Evolutionary conservation across 2,113 vertebrate genomes (phyloP).

Genomic region (Takifugu bimaculatus): DNA sequence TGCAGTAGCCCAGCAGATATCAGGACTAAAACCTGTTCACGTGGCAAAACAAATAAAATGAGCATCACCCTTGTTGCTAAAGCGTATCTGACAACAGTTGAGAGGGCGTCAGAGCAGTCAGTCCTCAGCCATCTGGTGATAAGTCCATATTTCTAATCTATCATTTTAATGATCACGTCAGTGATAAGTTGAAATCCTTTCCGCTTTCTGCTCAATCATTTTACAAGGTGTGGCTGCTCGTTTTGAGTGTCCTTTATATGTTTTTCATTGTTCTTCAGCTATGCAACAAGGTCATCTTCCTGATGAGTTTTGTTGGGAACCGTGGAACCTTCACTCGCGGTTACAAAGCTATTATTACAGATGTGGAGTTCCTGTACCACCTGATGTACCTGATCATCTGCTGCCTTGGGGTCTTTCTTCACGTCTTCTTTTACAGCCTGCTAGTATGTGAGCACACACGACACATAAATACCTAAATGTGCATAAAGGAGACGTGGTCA

Average conservation of each 20-base stretch:
- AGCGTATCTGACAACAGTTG: too few relatives aligned
- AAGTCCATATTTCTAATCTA: too few relatives aligned
- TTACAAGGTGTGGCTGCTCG: neutral
- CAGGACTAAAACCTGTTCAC: too few relatives aligned
- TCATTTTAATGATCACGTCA: too few relatives aligned
- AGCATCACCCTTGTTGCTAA: too few relatives aligned
- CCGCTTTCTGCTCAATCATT: neutral
- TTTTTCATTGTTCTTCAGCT: slow-evolving; percentile 71
- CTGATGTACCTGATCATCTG: slow-evolving; percentile 95
- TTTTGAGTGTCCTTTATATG: neutral
- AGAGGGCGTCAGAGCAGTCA: too few relatives aligned
- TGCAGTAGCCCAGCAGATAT: too few relatives aligned
- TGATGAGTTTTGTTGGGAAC: slow-evolving; percentile 97
- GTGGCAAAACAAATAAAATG: too few relatives aligned
- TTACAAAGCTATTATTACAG: slow-evolving; percentile 93
- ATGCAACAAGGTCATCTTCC: slow-evolving; percentile 95
- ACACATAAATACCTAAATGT: neutral
- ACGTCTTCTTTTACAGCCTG: slow-evolving; percentile 98
- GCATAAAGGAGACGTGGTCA: neutral
- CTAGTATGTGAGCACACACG: slow-evolving; percentile 76
- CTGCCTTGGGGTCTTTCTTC: slow-evolving; percentile 90
- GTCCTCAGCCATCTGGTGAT: too few relatives aligned
- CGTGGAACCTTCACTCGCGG: slow-evolving; percentile 94
- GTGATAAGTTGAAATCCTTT: neutral
- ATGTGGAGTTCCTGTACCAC: slow-evolving; percentile 97